Conservation (phyloP, 2,113 vertebrate species). For the Myotis brandtii region DNA sequence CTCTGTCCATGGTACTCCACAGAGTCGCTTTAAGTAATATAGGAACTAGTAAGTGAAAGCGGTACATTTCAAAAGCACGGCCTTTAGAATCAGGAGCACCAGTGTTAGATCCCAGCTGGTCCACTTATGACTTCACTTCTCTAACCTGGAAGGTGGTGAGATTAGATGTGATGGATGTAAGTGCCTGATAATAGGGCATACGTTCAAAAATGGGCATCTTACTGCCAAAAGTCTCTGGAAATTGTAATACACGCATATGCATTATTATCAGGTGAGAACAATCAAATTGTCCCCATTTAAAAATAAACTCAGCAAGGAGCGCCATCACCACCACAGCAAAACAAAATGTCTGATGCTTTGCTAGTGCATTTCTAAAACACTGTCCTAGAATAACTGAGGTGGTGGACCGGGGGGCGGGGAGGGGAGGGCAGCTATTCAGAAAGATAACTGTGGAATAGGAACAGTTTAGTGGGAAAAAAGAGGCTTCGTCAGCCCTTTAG, state of each 20-base stretch:
- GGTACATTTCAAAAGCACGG: neutral
- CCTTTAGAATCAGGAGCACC: neutral
- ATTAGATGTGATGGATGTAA: neutral
- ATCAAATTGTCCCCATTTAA: neutral
- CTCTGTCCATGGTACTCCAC: neutral
- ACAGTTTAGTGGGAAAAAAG: neutral
- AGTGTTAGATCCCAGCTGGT: neutral
- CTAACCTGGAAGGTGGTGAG: neutral
- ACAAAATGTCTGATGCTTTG: neutral
- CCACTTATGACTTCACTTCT: neutral
- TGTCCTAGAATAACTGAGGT: neutral
- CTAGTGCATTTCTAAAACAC: neutral
- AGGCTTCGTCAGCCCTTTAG: neutral
- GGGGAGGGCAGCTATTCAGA: neutral
- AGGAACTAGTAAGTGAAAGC: neutral
- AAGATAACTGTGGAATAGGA: neutral
- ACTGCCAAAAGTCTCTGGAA: neutral
- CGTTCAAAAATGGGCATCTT: neutral
- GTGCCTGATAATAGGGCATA: fast-evolving
- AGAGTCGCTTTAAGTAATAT: no score
- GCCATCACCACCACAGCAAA: neutral
- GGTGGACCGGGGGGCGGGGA: no score
- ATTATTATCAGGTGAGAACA: neutral
- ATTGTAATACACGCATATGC: no score
- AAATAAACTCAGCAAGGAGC: neutral